Evolutionary conservation across 2,797 vertebrate genomes (phyloP), one percentile per base, ranked within the genome.

Genomic region (Miichthys miiuy): DNA sequence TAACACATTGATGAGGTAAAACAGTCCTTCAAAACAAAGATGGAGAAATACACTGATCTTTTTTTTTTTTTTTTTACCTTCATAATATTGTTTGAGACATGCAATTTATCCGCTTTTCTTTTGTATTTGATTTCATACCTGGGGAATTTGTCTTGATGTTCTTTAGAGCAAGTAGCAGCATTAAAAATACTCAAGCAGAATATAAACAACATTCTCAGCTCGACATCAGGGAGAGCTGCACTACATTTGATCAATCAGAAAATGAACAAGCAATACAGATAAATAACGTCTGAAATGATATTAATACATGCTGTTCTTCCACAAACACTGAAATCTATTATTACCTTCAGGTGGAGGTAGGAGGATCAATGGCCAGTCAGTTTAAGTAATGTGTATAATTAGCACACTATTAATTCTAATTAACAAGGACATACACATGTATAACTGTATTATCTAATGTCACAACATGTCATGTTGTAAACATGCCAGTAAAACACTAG

Each of bases 161-260:
- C 25, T 56, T 64, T 11, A 52, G 7, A 57, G 42, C 21, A 57
- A 23, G 23, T 16, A 34, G 65, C 9, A 68, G 9, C n/a, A 44
- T 44, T 61, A 42, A 60, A 75, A 42, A 58, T 46, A 61, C 38
- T 48, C 9, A 17, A 17, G 61, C 67, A 71, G 63, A 61, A 44
- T 67, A 72, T 56, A 55, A 66, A 60, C 48, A 44, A n/a, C 8
- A 54, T 23, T 27, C 12, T 55, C 6, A 58, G 38, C 25, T 65
- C 54, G 25, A 61, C 11, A 21, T 54, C 23, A 25, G 46, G 23
- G 47, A 61, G 6, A 61, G 38, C 62, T 38, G 10, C 38, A 46
- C 51, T 20, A 42, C 13, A 21, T 47, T n/a, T 51, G 11, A 18
- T 27, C 62, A 46, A 23, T 30, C 46, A 61, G 17, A 77, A 58